phyloP scores from a whole-genome alignment of 2,797 vertebrate species.

The Holocentrus rufus region DNA sequence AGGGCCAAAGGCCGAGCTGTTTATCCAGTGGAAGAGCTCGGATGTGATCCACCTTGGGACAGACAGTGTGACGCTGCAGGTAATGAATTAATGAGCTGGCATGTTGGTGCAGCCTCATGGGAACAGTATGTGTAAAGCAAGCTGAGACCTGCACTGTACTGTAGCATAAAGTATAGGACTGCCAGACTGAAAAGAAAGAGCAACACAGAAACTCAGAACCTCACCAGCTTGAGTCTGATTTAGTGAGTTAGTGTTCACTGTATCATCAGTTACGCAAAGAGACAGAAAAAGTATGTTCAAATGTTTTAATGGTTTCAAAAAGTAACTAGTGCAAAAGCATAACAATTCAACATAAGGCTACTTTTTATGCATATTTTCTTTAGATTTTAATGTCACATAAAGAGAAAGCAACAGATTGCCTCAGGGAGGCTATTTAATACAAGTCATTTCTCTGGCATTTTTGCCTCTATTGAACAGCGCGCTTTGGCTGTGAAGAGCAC shows the following conservation, averaged over 20 bases:
- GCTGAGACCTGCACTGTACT: slow-evolving; percentile 76
- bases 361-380: slow-evolving; percentile 2
- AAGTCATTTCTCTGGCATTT: background rate
- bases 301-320: slow-evolving; percentile 37
- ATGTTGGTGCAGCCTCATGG: slow-evolving; percentile 44
- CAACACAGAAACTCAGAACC: background rate
- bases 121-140: slow-evolving; percentile 72
- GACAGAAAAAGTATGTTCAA: background rate
- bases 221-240: background rate
- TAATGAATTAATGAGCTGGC: slow-evolving; percentile 71
- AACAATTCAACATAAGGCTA: background rate
- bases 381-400: slow-evolving; percentile 9
- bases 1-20: slow-evolving; percentile 16
- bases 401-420: background rate
- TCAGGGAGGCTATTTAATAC: background rate
- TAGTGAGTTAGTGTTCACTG: background rate
- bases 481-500: slow-evolving; percentile 4
- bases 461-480: slow-evolving; percentile 9
- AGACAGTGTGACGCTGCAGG: slow-evolving; percentile 26
- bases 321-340: slow-evolving; percentile 10
- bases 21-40: slow-evolving; percentile 44
- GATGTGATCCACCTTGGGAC: slow-evolving; percentile 48
- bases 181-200: background rate
- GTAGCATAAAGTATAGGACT: slow-evolving; percentile 11
- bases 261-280: background rate